Base-by-base conservation (phyloP, 1,140 invertebrate species). In the Saxidomus purpurata region DNA sequence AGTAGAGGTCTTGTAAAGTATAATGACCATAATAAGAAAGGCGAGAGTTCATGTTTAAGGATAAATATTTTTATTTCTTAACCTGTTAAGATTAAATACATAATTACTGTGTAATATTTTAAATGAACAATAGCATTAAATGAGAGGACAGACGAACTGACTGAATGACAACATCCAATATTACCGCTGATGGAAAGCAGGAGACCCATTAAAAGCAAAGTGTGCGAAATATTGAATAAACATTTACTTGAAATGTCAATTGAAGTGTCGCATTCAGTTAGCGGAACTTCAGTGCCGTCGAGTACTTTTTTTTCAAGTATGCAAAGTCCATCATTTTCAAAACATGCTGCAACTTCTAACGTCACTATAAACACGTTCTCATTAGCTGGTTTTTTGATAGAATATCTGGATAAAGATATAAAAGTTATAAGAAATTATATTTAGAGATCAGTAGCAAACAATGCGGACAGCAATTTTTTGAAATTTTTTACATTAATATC, bases 261-360 rank as follows among this genome's bases (percentile, higher is more conserved):
- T 8, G 28, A 36, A 47, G 34, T 55, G n/a, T 80, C 77, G 36
- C 77, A 80, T 22, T 49, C 77, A 80, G 25, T 38, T 28, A 55
- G 77, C 19, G 77, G 77, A 17, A 80, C 47, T 59, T 52, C 49
- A 52, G 47, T 80, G 43, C 31, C 31, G 22, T 52, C 43, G 4
- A 80, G 25, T 11, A 80, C n/a, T 55, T 80, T 80, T 31, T 59
- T 25, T 15, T 40, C 38, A 80, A 80, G 17, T 28, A 80, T 19
- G n/a, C 81, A 43, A 61, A 34, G 55, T 40, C 36, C 36, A 52
- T 81, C 63, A 19, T 36, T 40, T 34, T 89, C 87, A 22, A 89
- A 85, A 74, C 90, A 91, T 49, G 82, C 81, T 34, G 76, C 80
- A 28, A 89, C 34, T 25, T 69, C 84, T n/a, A 91, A 25, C 28